Evolutionary conservation across 2,888 invertebrate genomes (phyloP), one percentile per base, ranked within the genome.

Genomic region (Plutella xylostella): DNA sequence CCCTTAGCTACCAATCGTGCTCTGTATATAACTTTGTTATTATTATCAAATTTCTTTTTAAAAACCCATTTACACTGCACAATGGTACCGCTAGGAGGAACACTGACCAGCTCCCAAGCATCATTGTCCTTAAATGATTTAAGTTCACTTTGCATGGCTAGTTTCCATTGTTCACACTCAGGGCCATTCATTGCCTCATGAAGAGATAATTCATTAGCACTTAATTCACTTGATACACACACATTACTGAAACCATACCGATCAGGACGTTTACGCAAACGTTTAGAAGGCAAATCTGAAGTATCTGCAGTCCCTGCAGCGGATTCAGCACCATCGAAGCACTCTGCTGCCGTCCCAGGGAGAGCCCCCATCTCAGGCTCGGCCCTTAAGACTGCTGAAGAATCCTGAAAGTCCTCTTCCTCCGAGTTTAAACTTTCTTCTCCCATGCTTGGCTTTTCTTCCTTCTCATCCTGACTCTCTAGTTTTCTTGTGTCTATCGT

Each of bases 141-240:
- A 4, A 38, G 15, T 20, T 38, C 38, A 15, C 19, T 48, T 28
- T 43, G 9, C 42, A 52, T 40, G 1, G 54, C 51, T 7, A 14
- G 18, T 9, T 28, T 17, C 54, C 55, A 55, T 12, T 50, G 42
- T n/a, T 47, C 49, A 7, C 22, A 46, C 11, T 55, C 49, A n/a
- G 50, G 42, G 1, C 56, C 46, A 33, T 33, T 33, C 15, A 33
- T 9, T 6, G 33, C 33, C 14, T 33, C 33, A 4, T 33, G 4
- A 6, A 33, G 9, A n/a, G 33, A 9, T 5, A 33, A 5, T 14
- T 33, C 33, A n/a, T 33, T 5, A 33, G 7, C 15, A 33, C 5
- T n/a, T 5, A 4, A 6, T 6, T 33, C 33, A 33, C 14, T n/a
- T 14, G 4, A 6, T n/a, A 33, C 33, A 33, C n/a, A n/a, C n/a